A percentile compares a stretch with the other conserved stretches of the same genome.
These are phyloP conservation scores for Neopipo cinnamomea DNA, from an alignment of 2,113 vertebrate species.

Conservation along the genomic window DNA sequence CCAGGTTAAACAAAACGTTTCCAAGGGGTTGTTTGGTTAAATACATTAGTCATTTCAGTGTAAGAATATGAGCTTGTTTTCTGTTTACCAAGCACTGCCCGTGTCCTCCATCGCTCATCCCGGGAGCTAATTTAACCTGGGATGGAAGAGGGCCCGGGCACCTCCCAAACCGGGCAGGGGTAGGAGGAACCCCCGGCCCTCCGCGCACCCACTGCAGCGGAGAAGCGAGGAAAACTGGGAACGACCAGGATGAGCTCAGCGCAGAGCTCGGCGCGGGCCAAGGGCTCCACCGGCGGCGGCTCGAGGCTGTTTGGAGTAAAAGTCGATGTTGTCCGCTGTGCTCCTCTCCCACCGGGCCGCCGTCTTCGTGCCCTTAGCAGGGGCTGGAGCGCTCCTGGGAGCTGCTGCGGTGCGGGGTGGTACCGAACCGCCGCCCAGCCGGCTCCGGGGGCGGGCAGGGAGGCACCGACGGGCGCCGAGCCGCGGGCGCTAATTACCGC, in stretches of 20 bases:
- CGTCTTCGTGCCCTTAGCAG: no score
- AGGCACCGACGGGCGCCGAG: no score
- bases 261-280: no score
- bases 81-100: not conserved
- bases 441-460: rapidly evolving
- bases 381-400: not conserved
- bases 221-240: not conserved
- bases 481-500: not conserved
- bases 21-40: not conserved
- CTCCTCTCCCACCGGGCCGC: not conserved
- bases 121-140: not conserved
- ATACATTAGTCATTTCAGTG: rapidly evolving
- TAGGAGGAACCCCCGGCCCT: not conserved
- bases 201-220: not conserved
- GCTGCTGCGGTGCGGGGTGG: not conserved
- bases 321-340: rapidly evolving
- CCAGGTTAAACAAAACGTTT: not conserved
- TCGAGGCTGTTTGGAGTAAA: rapidly evolving
- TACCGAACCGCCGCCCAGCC: no score
- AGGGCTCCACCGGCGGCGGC: not conserved
- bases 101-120: not conserved
- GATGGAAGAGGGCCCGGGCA: not conserved
- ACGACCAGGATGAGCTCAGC: rapidly evolving
- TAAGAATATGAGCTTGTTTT: not conserved
- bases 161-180: no score